Conservation (phyloP, 2,113 vertebrate genomes). For the Telmatochromis sp. region DNA sequence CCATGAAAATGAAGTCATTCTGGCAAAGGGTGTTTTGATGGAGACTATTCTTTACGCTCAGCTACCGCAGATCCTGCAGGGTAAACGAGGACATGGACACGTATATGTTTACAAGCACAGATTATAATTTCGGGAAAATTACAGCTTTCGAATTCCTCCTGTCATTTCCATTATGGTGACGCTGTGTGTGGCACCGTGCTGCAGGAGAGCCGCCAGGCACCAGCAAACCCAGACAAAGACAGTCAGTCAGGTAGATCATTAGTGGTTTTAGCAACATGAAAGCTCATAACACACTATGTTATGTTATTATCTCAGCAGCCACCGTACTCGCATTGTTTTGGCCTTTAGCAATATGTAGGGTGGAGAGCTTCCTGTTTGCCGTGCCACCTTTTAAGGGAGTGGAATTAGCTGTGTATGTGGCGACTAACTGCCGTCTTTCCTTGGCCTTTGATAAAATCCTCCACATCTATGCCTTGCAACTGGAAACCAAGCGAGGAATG, state of each 20-base stretch:
- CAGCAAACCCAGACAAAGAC: conserved; percentile 37
- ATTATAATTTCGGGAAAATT: conserved; percentile 44
- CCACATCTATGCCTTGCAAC: background rate
- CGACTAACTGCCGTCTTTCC: conserved; percentile 24
- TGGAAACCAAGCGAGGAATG: background rate
- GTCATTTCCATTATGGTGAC: background rate
- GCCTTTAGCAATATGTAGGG: conserved; percentile 16
- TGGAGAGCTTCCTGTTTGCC: conserved; percentile 43
- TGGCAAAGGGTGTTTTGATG: background rate
- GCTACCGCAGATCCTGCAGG: background rate
- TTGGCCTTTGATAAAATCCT: conserved; percentile 22
- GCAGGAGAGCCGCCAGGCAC: conserved; percentile 18
- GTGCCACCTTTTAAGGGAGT: background rate
- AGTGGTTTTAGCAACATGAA: conserved; percentile 49
- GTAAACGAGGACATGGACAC: background rate
- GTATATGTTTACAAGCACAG: background rate
- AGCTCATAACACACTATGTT: conserved; percentile 22
- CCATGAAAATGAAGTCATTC: conserved; percentile 16
- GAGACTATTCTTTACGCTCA: background rate
- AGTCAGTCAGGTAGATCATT: conserved; percentile 42
- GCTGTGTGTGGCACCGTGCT: conserved; percentile 39
- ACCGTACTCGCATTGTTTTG: background rate
- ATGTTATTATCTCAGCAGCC: conserved; percentile 46
- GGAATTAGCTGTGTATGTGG: background rate
- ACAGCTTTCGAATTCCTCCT: background rate